Conservation (phyloP, 30 jellyfish, hydroid and myxozoan genomes). For the Pseudorhiza aurosa region DNA sequence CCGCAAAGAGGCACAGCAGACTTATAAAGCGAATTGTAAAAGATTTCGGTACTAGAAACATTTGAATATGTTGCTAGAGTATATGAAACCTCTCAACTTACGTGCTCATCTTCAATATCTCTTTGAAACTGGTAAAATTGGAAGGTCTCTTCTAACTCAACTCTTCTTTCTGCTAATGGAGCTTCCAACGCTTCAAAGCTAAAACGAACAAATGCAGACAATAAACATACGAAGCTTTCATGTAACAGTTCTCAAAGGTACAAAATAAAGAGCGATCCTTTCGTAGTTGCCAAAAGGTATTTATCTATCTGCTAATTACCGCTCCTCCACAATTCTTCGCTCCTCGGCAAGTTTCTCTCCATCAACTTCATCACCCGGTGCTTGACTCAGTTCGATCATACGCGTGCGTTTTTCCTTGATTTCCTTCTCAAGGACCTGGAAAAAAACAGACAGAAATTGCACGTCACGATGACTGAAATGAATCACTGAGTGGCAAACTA, state of each 20-base stretch:
- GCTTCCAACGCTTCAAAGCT: conserved; percentile 83
- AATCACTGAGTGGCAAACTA: not conserved
- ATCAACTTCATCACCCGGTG: conserved; percentile 93
- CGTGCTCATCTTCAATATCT: conserved; percentile 97
- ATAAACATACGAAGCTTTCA: too few relatives aligned
- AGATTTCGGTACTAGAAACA: too few relatives aligned
- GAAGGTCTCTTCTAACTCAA: conserved; percentile 82
- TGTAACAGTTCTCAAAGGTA: too few relatives aligned
- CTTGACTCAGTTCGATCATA: conserved; percentile 88
- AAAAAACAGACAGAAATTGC: too few relatives aligned
- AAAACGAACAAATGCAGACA: too few relatives aligned
- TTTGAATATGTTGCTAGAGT: too few relatives aligned
- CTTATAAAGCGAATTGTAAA: too few relatives aligned
- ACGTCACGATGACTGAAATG: not conserved
- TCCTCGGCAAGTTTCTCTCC: conserved; percentile 93
- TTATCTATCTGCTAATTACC: too few relatives aligned
- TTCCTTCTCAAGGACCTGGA: conserved; percentile 86
- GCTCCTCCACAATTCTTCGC: conserved; percentile 80
- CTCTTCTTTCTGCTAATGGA: conserved; percentile 86
- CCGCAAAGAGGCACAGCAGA: too few relatives aligned
- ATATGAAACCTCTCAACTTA: too few relatives aligned
- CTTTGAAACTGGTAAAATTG: conserved; percentile 92
- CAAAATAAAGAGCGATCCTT: too few relatives aligned
- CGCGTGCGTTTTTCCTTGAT: conserved; percentile 76
- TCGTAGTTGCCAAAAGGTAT: too few relatives aligned